Percentiles rank a stretch among this genome's conserved stretches.
Conservation (phyloP, 2,113 vertebrate species). For the Phylloscopus trochiloides region DNA sequence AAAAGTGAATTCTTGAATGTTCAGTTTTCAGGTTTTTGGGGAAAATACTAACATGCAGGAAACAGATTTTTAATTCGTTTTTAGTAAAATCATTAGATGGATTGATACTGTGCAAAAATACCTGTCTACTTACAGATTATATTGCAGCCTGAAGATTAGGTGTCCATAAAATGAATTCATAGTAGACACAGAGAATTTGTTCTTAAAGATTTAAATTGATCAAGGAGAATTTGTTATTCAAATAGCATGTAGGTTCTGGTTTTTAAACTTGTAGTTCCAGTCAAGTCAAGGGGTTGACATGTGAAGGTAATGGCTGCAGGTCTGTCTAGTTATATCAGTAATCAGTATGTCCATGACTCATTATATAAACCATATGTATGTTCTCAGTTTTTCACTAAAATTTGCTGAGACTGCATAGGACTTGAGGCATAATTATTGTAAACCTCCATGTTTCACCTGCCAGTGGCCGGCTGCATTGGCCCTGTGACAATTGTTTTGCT, state of each 20-base stretch:
- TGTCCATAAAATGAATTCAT: not conserved
- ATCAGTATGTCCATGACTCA: not conserved
- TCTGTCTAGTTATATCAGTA: accelerated
- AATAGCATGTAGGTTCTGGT: not conserved
- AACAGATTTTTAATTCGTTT: not conserved
- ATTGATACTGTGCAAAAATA: not conserved
- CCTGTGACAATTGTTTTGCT: not conserved
- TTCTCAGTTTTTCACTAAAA: not conserved
- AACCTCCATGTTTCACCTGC: not conserved
- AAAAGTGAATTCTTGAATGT: not conserved
- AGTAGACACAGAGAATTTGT: not conserved
- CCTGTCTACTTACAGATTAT: not conserved
- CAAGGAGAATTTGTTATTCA: not conserved
- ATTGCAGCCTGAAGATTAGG: not conserved
- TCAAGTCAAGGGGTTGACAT: not conserved
- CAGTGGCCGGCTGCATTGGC: not conserved
- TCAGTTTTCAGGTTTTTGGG: not conserved
- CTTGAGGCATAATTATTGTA: not conserved
- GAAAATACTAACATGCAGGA: not conserved
- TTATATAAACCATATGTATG: not conserved
- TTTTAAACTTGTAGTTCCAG: not conserved
- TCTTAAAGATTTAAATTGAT: not conserved
- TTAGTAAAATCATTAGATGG: not conserved
- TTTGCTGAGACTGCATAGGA: not conserved
- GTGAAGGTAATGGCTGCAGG: not conserved